Base-by-base conservation (phyloP, 2,888 invertebrate species). In the Leptopterna dolabrata region DNA sequence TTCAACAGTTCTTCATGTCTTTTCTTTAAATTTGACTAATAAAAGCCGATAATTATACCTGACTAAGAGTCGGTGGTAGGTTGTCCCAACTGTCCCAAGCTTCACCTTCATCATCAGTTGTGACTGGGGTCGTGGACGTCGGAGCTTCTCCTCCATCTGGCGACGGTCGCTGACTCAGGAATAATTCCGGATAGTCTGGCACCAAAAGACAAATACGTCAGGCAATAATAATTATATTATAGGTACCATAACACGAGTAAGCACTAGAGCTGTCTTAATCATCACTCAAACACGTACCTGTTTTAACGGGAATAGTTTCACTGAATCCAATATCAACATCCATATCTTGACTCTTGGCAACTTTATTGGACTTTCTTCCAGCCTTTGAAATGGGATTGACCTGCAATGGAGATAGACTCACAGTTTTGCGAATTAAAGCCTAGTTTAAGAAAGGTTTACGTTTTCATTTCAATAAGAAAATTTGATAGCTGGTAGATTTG, bases 101-200 rank as follows among this genome's bases (percentile, higher is more conserved):
- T 87, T 95, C 95, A 0, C 88, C 89, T 90, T 95, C 95, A 87
- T 94, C 94, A 41, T 92, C 92, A 3, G 90, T 91, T 6, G 82
- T 91, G 90, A 90, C 91, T 89, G 89, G 91, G 88, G 88, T 76
- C 92, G 91, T 90, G 90, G 91, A 92, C 82, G 91, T 92, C 89
- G 94, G 93, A 89, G 95, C 96, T 92, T 97, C 97, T 6, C 96
- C 96, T 2, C 97, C 97, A 90, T 97, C 96, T 0, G 97, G 97
- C 45, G 96, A 95, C 14, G 96, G 95, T 88, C 96, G 93, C 92
- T 96, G 95, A 36, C 95, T 95, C 90, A 96, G 92, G 80, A 92
- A 91, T 88, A 93, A 43, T 11, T 88, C 89, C 14, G 70, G 81
- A 41, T 86, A 86, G 45, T 88, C 88, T 87, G 27, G 2, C n/a